Evolutionary conservation across 1,140 invertebrate genomes (phyloP).

Genomic region (Helicoverpa armigera): DNA sequence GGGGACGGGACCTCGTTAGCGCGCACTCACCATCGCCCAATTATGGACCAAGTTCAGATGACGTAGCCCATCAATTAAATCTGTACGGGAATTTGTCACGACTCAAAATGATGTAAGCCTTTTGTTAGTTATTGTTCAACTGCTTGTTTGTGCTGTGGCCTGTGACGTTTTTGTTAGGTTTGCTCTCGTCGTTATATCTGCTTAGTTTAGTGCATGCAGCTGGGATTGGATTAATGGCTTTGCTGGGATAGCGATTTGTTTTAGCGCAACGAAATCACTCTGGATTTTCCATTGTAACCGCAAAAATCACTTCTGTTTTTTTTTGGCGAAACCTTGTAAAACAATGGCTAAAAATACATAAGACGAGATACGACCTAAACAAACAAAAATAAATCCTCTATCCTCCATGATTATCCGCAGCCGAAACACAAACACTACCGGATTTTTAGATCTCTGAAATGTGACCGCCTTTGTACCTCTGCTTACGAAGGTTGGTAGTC

Average conservation of each 20-base stretch:
- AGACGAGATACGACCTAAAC: constrained; percentile 12
- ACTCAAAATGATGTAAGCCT: constrained; percentile 47
- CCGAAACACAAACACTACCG: constrained; percentile 26
- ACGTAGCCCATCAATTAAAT: constrained; percentile 68
- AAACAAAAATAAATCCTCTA: constrained; percentile 34
- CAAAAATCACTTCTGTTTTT: neutral
- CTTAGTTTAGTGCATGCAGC: neutral
- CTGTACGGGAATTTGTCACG: constrained; percentile 60
- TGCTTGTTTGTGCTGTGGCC: constrained; percentile 12
- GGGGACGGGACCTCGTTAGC: constrained; percentile 66
- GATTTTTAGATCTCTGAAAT: constrained; percentile 33
- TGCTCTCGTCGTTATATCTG: constrained; percentile 19
- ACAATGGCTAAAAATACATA: neutral
- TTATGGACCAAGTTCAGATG: constrained; percentile 68
- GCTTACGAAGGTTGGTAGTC: constrained; percentile 35
- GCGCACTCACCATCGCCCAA: constrained; percentile 62
- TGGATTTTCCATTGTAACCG: neutral
- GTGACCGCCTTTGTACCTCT: constrained; percentile 37
- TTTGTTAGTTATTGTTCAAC: constrained; percentile 45
- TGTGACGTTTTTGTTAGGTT: constrained; percentile 40
- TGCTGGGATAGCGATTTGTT: constrained; percentile 5
- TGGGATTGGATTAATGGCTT: neutral
- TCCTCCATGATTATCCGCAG: constrained; percentile 27
- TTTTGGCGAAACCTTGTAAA: no score
- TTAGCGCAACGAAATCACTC: neutral